Evolutionary conservation across 2,888 invertebrate genomes (phyloP), one percentile per base, ranked within the genome.

Genomic region (Emesis castigata): DNA sequence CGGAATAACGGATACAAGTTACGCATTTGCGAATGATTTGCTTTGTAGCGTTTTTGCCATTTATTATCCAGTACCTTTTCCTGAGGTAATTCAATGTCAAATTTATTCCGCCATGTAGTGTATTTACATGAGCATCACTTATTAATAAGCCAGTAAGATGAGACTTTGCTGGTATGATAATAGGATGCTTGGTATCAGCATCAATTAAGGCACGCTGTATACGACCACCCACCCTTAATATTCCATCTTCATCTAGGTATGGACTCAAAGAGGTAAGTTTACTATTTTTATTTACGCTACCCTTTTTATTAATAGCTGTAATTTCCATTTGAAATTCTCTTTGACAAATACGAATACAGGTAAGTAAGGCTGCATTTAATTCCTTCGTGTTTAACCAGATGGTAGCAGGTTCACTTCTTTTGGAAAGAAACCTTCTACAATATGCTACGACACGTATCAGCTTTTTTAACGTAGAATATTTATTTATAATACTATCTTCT

Each of bases 101-200:
- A 69, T 84, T 84, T 18, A 69, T 58, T 5, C 86, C 86, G 8
- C 87, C 87, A 62, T 88, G 87, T n/a, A 88, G 20, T 0, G 86
- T 86, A n/a, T 69, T 79, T 0, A 34, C n/a, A 20, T 86, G 87
- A 3, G 87, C 86, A 29, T 88, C 87, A 1, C 44, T 34, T 6
- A 87, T 64, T 7, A 87, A 69, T 0, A 87, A 68, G 2, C 44
- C 1, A n/a, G 73, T 58, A 48, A 78, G 62, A 69, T 72, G 75
- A 44, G 39, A 56, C 16, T 75, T 39, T 61, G 48, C 31, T 9
- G 75, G 73, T 16, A 81, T 16, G 11, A 81, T 62, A 34, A 81
- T 66, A n/a, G 74, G 81, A 62, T 76, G 76, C 74, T 61, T 61
- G 77, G 16, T 7, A 79, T 72, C 26, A 1, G 11, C 11, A n/a